A percentile compares a stretch with the other conserved stretches of the same genome.
These are phyloP conservation scores for Todiramphus saurophagus DNA, from an alignment of 2,113 vertebrate genomes.

Conservation along the genomic window DNA sequence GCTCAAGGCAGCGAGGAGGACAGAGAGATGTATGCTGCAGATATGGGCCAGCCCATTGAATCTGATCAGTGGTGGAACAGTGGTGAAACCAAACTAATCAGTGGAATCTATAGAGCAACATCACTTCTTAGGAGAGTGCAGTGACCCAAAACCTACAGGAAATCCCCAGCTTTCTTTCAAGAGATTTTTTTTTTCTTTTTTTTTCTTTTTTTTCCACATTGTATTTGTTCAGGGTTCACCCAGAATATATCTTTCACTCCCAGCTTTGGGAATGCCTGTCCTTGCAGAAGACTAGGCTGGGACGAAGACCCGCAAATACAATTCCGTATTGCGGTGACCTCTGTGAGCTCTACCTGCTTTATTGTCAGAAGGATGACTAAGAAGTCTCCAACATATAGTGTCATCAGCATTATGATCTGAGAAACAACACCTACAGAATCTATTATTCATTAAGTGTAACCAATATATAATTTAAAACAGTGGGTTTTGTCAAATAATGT, in stretches of 20 bases:
- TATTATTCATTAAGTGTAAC: constrained; percentile 99
- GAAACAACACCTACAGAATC: constrained; percentile 95
- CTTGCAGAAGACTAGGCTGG: neutral
- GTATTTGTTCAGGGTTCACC: neutral
- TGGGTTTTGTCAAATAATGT: constrained; percentile 97
- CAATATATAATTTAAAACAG: constrained; percentile 99
- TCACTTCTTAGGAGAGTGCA: neutral
- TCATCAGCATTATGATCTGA: constrained; percentile 90
- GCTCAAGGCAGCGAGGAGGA: neutral
- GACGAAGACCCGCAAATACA: neutral
- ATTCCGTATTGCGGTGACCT: neutral
- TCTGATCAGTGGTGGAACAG: neutral
- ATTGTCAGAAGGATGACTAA: constrained; percentile 81
- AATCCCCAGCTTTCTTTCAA: neutral
- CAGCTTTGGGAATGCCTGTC: neutral
- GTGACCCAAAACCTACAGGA: neutral
- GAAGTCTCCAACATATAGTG: constrained; percentile 76
- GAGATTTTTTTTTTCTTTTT: neutral
- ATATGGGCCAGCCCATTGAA: fast-evolving
- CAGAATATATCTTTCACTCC: neutral
- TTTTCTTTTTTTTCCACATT: neutral
- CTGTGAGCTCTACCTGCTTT: constrained; percentile 59
- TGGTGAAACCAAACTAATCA: neutral
- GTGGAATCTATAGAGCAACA: neutral
- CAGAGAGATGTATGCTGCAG: neutral